Evolutionary conservation across 2,888 invertebrate genomes (phyloP).

Genomic region (Biston stratarius): DNA sequence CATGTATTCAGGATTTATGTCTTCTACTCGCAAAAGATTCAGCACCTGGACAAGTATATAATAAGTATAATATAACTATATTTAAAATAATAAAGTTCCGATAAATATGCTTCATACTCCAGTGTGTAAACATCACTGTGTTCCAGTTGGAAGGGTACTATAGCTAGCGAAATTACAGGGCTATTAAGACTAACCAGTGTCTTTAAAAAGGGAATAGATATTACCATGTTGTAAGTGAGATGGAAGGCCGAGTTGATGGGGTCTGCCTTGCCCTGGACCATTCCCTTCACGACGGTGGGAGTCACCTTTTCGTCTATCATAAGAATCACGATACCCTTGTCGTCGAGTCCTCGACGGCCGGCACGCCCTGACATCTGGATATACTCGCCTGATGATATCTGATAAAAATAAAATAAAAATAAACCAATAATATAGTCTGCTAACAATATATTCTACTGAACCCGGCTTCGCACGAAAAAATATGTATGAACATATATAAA

Average conservation of each 20-base stretch:
- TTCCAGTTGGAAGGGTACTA: too few species aligned
- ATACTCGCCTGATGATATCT: constrained; percentile 98
- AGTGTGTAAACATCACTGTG: too few species aligned
- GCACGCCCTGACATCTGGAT: constrained; percentile 99
- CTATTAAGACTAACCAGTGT: too few species aligned
- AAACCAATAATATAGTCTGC: neutral
- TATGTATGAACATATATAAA: too few species aligned
- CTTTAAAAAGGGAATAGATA: constrained; percentile 12
- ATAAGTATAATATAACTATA: neutral
- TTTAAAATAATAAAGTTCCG: too few species aligned
- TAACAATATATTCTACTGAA: too few species aligned
- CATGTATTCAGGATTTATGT: constrained; percentile 99
- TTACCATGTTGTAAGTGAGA: constrained; percentile 99
- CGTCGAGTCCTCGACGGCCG: constrained; percentile 98
- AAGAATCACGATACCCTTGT: constrained; percentile 98
- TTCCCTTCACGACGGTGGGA: constrained; percentile 90
- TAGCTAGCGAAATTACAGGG: too few species aligned
- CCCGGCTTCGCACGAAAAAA: neutral
- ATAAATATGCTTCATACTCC: too few species aligned
- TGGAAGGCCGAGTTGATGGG: constrained; percentile 99
- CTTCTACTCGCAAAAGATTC: constrained; percentile 98
- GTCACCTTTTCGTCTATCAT: constrained; percentile 99
- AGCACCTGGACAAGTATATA: constrained; percentile 63
- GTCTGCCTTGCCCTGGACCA: constrained; percentile 96
- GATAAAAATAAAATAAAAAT: neutral